A percentile compares a stretch with the other conserved stretches of the same genome.
Conservation (phyloP, 2,113 vertebrate species). For the Polyodon spathula region DNA sequence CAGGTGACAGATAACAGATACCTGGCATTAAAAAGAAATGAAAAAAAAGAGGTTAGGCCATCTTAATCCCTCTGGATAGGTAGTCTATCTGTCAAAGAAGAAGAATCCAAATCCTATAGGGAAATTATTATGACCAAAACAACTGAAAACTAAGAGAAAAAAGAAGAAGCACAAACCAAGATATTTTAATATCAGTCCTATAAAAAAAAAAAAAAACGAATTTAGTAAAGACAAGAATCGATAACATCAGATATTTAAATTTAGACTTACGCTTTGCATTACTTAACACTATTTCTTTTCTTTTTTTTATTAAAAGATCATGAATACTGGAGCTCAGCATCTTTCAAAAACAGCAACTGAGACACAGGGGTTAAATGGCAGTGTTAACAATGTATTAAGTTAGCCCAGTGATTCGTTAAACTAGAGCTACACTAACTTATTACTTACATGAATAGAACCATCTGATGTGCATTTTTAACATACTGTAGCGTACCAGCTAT, state of each 20-base stretch:
- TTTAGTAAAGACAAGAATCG: slow-evolving; percentile 25
- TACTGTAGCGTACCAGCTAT: too few species aligned
- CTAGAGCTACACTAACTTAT: too few species aligned
- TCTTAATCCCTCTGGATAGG: slow-evolving; percentile 42
- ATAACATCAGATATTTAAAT: slow-evolving; percentile 23
- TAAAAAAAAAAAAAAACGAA: slow-evolving; percentile 8
- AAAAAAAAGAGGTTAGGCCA: slow-evolving; percentile 45
- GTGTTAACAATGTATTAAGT: too few species aligned
- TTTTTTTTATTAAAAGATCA: too few species aligned
- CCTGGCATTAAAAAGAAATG: slow-evolving; percentile 52
- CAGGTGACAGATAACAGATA: slow-evolving; percentile 39
- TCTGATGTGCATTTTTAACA: too few species aligned
- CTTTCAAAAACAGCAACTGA: neutral
- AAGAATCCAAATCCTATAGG: slow-evolving; percentile 42
- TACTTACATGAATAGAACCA: too few species aligned
- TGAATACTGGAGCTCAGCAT: neutral
- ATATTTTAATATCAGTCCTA: slow-evolving; percentile 38
- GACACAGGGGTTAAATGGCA: too few species aligned
- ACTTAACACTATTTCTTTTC: slow-evolving; percentile 16
- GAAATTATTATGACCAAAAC: slow-evolving; percentile 39
- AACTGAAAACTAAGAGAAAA: too few species aligned
- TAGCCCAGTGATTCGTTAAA: too few species aligned
- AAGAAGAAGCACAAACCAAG: too few species aligned
- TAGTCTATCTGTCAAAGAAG: slow-evolving; percentile 35
- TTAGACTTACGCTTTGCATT: slow-evolving; percentile 21